phyloP scores from a whole-genome alignment of 2,797 vertebrate species.

The Heterohyrax brucei region DNA sequence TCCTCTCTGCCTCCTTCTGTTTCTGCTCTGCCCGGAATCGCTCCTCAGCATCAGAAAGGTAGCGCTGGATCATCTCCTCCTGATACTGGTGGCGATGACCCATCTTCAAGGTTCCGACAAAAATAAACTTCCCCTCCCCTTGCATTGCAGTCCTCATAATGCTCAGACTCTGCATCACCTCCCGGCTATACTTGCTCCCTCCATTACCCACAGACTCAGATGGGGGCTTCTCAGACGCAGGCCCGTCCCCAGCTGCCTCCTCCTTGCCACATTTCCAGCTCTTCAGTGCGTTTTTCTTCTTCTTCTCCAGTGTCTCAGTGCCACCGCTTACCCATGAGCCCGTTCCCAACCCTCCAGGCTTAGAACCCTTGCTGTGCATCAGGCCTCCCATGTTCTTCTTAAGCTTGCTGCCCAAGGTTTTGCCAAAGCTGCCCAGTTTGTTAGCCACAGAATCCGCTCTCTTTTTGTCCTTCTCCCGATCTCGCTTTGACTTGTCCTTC shows the following conservation, averaged over 20 bases:
- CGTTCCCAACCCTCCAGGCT: constrained; percentile 68
- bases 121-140: constrained; percentile 96
- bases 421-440: constrained; percentile 98
- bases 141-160: constrained; percentile 96
- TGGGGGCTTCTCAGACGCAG: constrained; percentile 90
- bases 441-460: constrained; percentile 97
- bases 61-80: constrained; percentile 98
- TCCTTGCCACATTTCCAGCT: constrained; percentile 95
- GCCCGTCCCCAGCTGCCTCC: constrained; percentile 88
- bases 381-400: constrained; percentile 98
- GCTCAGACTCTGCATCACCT: constrained; percentile 96
- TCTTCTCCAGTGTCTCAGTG: constrained; percentile 93
- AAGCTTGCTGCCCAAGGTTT: constrained; percentile 97
- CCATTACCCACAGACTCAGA: constrained; percentile 91
- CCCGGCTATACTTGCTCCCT: constrained; percentile 94
- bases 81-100: constrained; percentile 97
- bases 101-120: constrained; percentile 95
- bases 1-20: constrained; percentile 94
- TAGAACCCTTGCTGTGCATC: constrained; percentile 94
- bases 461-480: constrained; percentile 95
- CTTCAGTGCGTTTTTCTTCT: constrained; percentile 95
- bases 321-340: constrained; percentile 87
- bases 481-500: constrained; percentile 92
- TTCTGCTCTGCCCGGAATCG: constrained; percentile 95
- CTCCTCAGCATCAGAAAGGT: constrained; percentile 96